A percentile compares a stretch with the other conserved stretches of the same genome.
These are phyloP conservation scores for Platyscapa corneri DNA, from an alignment of 1,140 invertebrate species.

Conservation along the genomic window DNA sequence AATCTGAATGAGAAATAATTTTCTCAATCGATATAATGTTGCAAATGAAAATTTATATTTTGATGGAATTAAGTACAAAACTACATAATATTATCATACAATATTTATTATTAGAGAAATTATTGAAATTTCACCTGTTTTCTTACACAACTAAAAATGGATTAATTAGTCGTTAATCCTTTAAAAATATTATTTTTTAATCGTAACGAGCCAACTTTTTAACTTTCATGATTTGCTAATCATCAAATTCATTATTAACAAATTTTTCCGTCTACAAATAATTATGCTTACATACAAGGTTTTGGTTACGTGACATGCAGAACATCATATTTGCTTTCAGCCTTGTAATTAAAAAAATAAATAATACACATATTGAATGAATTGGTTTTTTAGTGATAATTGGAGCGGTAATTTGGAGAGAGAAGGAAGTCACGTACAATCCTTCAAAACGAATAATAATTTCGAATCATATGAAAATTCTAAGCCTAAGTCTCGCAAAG, in stretches of 20 bases:
- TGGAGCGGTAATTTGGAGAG: constrained; percentile 49
- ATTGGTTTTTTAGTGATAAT: constrained; percentile 52
- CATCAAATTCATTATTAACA: background rate
- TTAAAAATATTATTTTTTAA: too few species aligned
- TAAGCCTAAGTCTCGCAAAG: constrained; percentile 58
- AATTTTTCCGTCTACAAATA: constrained; percentile 1
- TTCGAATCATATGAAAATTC: constrained; percentile 40
- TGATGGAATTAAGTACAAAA: too few species aligned
- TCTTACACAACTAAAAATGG: too few species aligned
- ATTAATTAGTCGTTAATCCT: too few species aligned
- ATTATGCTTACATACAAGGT: constrained; percentile 34
- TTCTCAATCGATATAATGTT: too few species aligned
- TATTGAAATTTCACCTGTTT: background rate
- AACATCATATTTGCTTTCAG: background rate
- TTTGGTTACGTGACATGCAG: constrained; percentile 24
- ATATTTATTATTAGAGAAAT: too few species aligned
- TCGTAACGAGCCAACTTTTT: too few species aligned
- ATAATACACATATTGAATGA: background rate
- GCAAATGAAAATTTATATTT: too few species aligned
- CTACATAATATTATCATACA: too few species aligned
- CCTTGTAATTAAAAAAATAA: constrained; percentile 14
- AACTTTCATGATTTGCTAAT: background rate
- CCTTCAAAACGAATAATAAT: constrained; percentile 37
- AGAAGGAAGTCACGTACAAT: constrained; percentile 42
- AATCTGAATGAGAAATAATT: too few species aligned